Percentiles rank a stretch among this genome's conserved stretches.
These are phyloP conservation scores for Etia nguti DNA, from an alignment of 2,113 vertebrate genomes.

Conservation along the genomic window DNA sequence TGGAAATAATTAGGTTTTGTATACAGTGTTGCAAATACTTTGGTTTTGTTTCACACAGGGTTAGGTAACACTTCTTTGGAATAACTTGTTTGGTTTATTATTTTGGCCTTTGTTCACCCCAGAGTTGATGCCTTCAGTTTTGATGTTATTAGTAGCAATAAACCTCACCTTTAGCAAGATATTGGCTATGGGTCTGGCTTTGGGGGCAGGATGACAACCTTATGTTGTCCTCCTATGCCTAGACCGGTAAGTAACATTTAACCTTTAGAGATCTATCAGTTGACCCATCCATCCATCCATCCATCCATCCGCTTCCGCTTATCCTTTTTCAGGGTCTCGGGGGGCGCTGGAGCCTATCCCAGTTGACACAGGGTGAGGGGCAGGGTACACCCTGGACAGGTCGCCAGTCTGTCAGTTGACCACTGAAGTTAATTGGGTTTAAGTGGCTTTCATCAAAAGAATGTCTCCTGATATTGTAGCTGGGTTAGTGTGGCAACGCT, in stretches of 20 bases:
- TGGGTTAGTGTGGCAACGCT: no score
- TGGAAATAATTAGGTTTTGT: background rate
- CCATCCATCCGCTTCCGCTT: no score
- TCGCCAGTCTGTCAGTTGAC: no score
- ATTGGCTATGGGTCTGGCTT: accelerated
- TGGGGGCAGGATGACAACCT: accelerated
- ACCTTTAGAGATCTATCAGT: accelerated
- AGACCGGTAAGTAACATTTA: accelerated
- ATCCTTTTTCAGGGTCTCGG: no score
- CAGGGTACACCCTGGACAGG: no score
- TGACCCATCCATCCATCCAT: no score
- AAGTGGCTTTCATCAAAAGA: no score
- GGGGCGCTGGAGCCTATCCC: no score
- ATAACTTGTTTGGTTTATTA: background rate
- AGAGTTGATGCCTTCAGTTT: background rate
- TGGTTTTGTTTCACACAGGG: accelerated
- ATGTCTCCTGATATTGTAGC: no score
- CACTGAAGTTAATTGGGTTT: no score
- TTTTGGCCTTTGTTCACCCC: accelerated
- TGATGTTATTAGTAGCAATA: accelerated
- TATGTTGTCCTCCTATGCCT: background rate
- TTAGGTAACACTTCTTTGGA: accelerated
- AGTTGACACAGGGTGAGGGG: no score
- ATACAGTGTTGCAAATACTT: accelerated
- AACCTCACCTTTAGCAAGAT: accelerated